These are phyloP conservation scores for Perca flavescens DNA, from an alignment of 2,113 vertebrate species.

Conservation along the genomic window DNA sequence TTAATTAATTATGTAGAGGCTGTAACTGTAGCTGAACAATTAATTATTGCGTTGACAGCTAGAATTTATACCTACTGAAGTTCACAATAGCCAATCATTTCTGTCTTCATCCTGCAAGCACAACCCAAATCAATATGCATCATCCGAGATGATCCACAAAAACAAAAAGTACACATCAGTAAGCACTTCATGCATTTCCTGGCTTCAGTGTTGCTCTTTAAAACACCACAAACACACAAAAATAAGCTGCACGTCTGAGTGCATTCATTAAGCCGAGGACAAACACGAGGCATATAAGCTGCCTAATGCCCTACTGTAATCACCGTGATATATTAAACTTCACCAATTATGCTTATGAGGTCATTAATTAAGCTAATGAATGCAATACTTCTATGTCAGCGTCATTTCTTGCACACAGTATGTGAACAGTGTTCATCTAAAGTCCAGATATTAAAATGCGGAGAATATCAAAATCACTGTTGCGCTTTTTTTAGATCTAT, in stretches of 20 bases:
- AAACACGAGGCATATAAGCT: conserved; percentile 60
- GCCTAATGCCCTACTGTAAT: conserved; percentile 58
- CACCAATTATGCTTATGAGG: conserved; percentile 63
- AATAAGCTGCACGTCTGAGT: conserved; percentile 40
- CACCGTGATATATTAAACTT: conserved; percentile 61
- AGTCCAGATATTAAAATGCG: neutral
- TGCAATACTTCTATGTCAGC: conserved; percentile 44
- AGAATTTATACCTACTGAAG: neutral
- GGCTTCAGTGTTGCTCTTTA: conserved; percentile 32
- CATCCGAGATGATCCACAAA: neutral
- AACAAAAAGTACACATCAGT: conserved; percentile 1
- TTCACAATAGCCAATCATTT: neutral
- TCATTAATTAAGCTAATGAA: conserved; percentile 64
- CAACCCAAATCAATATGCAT: neutral
- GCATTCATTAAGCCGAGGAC: conserved; percentile 53
- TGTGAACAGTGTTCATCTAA: neutral
- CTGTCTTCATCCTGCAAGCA: neutral
- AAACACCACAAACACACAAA: conserved; percentile 23
- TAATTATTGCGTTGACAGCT: too few relatives aligned
- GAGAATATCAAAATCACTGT: neutral
- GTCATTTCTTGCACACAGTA: conserved; percentile 13
- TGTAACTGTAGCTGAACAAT: neutral
- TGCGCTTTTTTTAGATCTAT: neutral
- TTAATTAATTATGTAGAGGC: neutral
- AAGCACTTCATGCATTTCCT: neutral